These are phyloP conservation scores for Ceyx melanurus DNA, from an alignment of 2,113 vertebrate species.

Conservation along the genomic window DNA sequence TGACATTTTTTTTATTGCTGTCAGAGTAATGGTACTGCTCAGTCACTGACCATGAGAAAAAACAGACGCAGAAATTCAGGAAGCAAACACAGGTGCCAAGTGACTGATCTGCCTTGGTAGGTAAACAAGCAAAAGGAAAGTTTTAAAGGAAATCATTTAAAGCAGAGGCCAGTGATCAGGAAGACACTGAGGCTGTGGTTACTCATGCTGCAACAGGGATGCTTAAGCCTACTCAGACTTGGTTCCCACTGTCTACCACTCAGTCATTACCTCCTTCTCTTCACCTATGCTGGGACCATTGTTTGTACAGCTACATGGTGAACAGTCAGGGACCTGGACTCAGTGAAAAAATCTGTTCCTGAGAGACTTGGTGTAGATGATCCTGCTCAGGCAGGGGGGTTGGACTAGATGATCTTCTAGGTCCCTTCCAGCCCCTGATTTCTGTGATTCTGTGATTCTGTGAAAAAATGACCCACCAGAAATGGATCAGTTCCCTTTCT, in stretches of 20 bases:
- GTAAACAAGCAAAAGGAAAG: conserved; percentile 5
- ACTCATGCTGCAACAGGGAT: neutral
- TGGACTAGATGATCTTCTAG: too few species aligned
- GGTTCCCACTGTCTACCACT: neutral
- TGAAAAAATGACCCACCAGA: conserved; percentile 36
- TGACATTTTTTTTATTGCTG: neutral
- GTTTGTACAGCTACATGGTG: conserved; percentile 38
- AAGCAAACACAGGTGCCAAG: conserved; percentile 32
- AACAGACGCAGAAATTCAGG: conserved; percentile 16
- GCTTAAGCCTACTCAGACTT: neutral
- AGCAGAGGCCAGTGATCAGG: neutral
- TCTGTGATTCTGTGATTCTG: too few species aligned
- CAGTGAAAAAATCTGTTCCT: conserved; percentile 5
- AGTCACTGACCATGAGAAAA: neutral
- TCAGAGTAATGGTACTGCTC: neutral
- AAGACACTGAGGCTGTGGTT: neutral
- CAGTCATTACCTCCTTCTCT: neutral
- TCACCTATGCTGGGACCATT: neutral
- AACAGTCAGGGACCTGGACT: neutral
- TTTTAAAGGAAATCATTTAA: conserved; percentile 6
- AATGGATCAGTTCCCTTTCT: neutral
- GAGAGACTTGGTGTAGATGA: too few species aligned
- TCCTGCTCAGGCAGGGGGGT: too few species aligned
- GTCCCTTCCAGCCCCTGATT: too few species aligned
- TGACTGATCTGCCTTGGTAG: conserved; percentile 10